Conservation (phyloP, 2,888 invertebrate genomes). For the Ephialtes manifestator region DNA sequence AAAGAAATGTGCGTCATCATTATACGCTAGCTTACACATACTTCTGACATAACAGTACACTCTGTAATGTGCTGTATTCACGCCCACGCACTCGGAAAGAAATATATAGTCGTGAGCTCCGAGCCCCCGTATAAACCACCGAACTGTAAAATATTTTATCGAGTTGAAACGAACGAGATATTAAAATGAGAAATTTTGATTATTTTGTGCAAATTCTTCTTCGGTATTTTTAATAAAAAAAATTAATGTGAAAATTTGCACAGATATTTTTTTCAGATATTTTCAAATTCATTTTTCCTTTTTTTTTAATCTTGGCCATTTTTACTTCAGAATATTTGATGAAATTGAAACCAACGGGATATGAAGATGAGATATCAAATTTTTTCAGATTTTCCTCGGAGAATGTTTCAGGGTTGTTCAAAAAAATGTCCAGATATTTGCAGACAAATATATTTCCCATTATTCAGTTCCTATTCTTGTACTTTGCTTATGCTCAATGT, state of each 20-base stretch:
- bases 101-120: constrained; percentile 5
- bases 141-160: constrained; percentile 9
- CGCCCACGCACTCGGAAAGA: constrained; percentile 50
- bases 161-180: not conserved
- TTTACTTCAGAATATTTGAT: not conserved
- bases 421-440: too few relatives aligned
- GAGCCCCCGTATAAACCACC: not conserved
- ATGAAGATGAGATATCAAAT: not conserved
- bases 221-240: not conserved
- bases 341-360: not conserved
- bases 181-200: not conserved
- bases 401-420: too few relatives aligned
- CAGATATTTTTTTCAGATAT: too few relatives aligned
- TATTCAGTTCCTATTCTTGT: not conserved
- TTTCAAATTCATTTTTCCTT: too few relatives aligned
- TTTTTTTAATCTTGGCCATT: too few relatives aligned
- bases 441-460: too few relatives aligned
- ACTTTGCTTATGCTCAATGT: not conserved
- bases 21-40: constrained; percentile 44
- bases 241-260: not conserved
- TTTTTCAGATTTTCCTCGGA: too few relatives aligned
- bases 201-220: not conserved
- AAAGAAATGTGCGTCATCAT: constrained; percentile 48
- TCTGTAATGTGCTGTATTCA: constrained; percentile 39
- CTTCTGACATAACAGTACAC: constrained; percentile 67